Conservation (phyloP, 2,113 vertebrate species). For the Thunnus maccoyii region DNA sequence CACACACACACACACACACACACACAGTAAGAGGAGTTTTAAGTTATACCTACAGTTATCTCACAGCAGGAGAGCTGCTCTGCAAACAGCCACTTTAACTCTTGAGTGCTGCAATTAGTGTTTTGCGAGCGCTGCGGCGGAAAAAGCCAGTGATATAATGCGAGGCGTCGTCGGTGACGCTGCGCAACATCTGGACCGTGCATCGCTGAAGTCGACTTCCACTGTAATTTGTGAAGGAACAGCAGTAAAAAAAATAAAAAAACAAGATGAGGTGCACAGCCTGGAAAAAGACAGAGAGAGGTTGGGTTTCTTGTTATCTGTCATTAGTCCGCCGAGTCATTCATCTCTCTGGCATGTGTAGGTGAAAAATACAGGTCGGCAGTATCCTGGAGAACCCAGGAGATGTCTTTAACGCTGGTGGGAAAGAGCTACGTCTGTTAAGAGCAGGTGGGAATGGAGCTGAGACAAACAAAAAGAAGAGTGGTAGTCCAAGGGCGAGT, state of each 20-base stretch:
- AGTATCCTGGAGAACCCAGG: background rate
- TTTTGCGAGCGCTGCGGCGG: slow-evolving; percentile 27
- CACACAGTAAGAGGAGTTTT: background rate
- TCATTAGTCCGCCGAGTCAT: slow-evolving; percentile 71
- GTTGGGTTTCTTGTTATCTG: slow-evolving; percentile 60
- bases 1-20: background rate
- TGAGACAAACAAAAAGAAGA: background rate
- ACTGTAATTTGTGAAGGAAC: slow-evolving; percentile 78
- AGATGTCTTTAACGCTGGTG: background rate
- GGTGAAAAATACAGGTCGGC: slow-evolving; percentile 19
- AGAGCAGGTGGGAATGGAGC: background rate
- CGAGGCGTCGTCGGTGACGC: slow-evolving; percentile 8
- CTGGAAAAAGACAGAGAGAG: slow-evolving; percentile 14
- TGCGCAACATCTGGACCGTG: slow-evolving; percentile 77
- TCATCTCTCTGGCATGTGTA: slow-evolving; percentile 72
- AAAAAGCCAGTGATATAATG: slow-evolving; percentile 38
- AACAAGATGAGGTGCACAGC: slow-evolving; percentile 1
- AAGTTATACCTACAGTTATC: background rate
- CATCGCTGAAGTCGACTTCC: slow-evolving; percentile 4
- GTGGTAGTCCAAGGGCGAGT: slow-evolving; percentile 17
- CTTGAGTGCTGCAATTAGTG: slow-evolving; percentile 58
- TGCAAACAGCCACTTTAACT: slow-evolving; percentile 42
- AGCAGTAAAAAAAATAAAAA: slow-evolving; percentile 43
- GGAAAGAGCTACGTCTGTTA: background rate
- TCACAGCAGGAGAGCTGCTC: slow-evolving; percentile 6